A percentile compares a stretch with the other conserved stretches of the same genome.
Conservation (phyloP, 2,797 vertebrate genomes). For the Peromyscus nudipes region DNA sequence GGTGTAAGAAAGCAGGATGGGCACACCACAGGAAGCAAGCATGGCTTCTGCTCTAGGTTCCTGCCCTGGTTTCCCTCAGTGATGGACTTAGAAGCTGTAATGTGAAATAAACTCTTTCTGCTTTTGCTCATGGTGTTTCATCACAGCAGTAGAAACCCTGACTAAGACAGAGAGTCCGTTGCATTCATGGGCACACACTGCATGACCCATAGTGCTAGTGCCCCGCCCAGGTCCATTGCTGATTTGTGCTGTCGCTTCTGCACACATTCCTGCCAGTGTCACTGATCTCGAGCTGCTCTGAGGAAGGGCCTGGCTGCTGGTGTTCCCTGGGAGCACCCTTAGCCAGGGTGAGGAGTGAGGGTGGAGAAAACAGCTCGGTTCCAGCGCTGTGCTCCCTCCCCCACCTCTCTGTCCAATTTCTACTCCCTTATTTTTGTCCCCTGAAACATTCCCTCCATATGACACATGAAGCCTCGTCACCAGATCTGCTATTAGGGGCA, state of each 20-base stretch:
- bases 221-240: background rate
- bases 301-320: background rate
- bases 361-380: background rate
- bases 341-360: background rate
- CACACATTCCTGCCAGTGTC: background rate
- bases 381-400: background rate
- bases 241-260: rapidly evolving
- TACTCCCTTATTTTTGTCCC: background rate
- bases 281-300: background rate
- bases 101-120: background rate
- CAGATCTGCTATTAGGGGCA: background rate
- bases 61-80: background rate
- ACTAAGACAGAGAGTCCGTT: background rate
- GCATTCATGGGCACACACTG: background rate
- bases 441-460: background rate
- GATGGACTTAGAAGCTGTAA: background rate
- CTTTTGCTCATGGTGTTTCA: background rate
- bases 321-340: no score
- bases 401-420: background rate
- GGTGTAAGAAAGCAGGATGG: background rate
- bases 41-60: background rate
- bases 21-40: background rate
- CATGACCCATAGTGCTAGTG: rapidly evolving
- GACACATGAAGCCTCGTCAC: background rate
- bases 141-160: background rate